Conservation (phyloP, 2,797 vertebrate genomes). For the Podargus strigoides region DNA sequence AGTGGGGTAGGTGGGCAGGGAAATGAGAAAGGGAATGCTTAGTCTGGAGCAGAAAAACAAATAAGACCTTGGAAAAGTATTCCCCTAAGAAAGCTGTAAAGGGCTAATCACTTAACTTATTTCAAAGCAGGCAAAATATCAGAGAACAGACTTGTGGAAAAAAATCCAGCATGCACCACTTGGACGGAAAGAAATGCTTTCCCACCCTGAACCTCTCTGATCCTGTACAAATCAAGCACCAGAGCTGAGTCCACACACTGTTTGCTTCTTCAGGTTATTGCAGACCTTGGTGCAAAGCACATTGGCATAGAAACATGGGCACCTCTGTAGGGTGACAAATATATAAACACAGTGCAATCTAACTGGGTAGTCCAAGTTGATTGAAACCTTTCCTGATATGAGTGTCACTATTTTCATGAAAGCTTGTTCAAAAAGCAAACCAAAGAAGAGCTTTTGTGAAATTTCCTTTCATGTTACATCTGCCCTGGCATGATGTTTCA, state of each 20-base stretch:
- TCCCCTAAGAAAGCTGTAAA: neutral
- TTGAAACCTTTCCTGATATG: neutral
- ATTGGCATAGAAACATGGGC: neutral
- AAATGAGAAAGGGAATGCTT: slow-evolving; percentile 33
- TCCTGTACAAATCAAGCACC: slow-evolving; percentile 6
- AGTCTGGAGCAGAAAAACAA: slow-evolving; percentile 32
- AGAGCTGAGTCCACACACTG: neutral
- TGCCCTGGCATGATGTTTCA: neutral
- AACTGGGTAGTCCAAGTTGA: neutral
- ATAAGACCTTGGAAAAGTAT: neutral
- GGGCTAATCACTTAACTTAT: slow-evolving; percentile 27
- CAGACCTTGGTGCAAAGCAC: neutral
- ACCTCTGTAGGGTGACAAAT: neutral
- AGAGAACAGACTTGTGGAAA: neutral
- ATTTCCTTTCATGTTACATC: neutral
- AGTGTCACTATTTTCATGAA: neutral
- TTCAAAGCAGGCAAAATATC: slow-evolving; percentile 46
- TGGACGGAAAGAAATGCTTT: slow-evolving; percentile 11
- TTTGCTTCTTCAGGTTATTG: neutral
- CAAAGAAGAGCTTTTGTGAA: neutral
- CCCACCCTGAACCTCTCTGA: slow-evolving; percentile 1
- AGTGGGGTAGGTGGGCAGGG: slow-evolving; percentile 10
- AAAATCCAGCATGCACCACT: neutral
- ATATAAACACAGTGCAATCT: neutral
- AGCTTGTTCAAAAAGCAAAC: neutral